A percentile compares a stretch with the other conserved stretches of the same genome.
Evolutionary conservation across 2,797 vertebrate genomes (phyloP).

Genomic region (Propithecus perrieri): DNA sequence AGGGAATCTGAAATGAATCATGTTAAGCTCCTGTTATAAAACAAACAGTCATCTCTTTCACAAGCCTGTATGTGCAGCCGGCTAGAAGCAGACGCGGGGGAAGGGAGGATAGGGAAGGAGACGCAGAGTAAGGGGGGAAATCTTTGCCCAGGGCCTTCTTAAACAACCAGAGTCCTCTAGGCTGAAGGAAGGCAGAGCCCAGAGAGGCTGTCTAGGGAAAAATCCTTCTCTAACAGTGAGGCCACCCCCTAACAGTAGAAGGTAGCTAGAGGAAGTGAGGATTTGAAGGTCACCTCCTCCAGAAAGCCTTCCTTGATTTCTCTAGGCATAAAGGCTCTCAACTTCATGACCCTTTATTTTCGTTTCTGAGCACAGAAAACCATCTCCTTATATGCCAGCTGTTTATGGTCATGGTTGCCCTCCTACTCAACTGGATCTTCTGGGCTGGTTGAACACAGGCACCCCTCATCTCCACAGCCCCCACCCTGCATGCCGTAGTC

Average conservation of each 20-base stretch:
- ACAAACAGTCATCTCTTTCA: conserved; percentile 74
- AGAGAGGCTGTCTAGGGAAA: neutral
- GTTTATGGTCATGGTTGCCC: neutral
- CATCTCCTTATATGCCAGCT: neutral
- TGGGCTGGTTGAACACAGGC: neutral
- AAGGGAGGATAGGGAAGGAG: neutral
- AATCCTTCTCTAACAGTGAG: neutral
- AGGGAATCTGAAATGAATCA: conserved; percentile 77
- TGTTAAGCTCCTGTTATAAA: conserved; percentile 76
- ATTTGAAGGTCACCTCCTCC: neutral
- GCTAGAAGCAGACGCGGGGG: neutral
- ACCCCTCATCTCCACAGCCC: neutral
- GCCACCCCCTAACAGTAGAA: neutral
- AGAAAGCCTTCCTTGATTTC: conserved; percentile 20
- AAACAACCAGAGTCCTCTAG: neutral
- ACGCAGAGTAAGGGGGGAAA: neutral
- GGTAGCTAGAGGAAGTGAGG: neutral
- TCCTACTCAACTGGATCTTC: neutral
- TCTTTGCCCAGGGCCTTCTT: neutral
- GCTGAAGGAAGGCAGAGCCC: neutral
- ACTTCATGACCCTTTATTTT: neutral
- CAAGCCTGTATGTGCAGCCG: conserved; percentile 45
- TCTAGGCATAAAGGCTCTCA: neutral
- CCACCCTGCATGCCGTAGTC: too few species aligned
- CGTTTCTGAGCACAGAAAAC: neutral